phyloP scores from a whole-genome alignment of 2,797 vertebrate genomes.

The Myripristis jacobus region DNA sequence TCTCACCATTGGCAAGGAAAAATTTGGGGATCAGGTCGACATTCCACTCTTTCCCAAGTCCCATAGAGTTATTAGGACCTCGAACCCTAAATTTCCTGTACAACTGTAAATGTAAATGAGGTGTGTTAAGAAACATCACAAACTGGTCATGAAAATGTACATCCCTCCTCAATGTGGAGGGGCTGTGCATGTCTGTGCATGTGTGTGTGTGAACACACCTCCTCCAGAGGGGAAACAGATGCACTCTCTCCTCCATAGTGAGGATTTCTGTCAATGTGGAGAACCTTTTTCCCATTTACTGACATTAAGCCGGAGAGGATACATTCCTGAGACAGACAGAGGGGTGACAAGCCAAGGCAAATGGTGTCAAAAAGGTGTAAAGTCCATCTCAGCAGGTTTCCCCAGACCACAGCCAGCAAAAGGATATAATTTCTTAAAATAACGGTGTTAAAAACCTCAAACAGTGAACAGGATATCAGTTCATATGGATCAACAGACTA shows the following conservation, averaged over 20 bases:
- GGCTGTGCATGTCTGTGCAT: neutral
- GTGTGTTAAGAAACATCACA: neutral
- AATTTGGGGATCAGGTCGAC: slow-evolving; percentile 85
- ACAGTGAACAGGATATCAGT: slow-evolving; percentile 18
- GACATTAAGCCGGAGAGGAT: slow-evolving; percentile 83
- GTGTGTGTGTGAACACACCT: slow-evolving; percentile 66
- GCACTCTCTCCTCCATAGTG: slow-evolving; percentile 81
- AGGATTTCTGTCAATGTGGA: slow-evolving; percentile 82
- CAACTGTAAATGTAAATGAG: slow-evolving; percentile 68
- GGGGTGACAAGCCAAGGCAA: neutral
- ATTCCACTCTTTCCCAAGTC: slow-evolving; percentile 83
- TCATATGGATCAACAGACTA: neutral
- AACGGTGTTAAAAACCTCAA: slow-evolving; percentile 25
- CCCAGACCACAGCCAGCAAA: slow-evolving; percentile 12
- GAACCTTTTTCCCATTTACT: slow-evolving; percentile 81
- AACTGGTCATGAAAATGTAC: neutral
- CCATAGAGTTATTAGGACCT: slow-evolving; percentile 60
- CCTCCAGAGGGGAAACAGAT: slow-evolving; percentile 80
- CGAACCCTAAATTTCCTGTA: slow-evolving; percentile 79
- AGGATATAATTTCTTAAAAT: slow-evolving; percentile 14
- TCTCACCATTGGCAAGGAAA: slow-evolving; percentile 79
- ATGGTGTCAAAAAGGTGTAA: slow-evolving; percentile 9
- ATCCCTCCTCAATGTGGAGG: neutral
- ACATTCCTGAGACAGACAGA: slow-evolving; percentile 78
- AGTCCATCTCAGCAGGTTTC: slow-evolving; percentile 10